Percentiles rank a stretch among this genome's conserved stretches.
These are phyloP conservation scores for Orthosia gracilis DNA, from an alignment of 2,888 invertebrate species.

Conservation along the genomic window DNA sequence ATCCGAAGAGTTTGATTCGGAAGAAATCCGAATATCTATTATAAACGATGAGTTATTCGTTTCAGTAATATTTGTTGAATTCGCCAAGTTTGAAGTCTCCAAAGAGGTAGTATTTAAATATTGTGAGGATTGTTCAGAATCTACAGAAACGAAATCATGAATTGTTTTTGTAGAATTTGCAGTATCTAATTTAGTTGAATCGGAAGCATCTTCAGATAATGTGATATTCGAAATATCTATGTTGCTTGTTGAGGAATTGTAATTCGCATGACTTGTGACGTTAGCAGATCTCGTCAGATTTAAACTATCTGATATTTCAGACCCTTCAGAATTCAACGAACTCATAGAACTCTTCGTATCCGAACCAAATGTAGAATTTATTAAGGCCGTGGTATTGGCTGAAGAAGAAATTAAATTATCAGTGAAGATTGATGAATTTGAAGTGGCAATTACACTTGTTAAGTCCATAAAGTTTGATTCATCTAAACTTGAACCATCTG, in stretches of 20 bases:
- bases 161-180: slow-evolving; percentile 18
- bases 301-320: slow-evolving; percentile 30
- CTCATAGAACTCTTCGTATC: slow-evolving; percentile 23
- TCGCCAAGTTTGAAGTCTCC: slow-evolving; percentile 21
- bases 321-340: slow-evolving; percentile 17
- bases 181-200: slow-evolving; percentile 9
- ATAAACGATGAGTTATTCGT: neutral
- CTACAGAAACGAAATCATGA: slow-evolving; percentile 5
- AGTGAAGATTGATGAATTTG: slow-evolving; percentile 14
- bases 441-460: slow-evolving; percentile 22
- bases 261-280: slow-evolving; percentile 2
- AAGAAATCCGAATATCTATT: slow-evolving; percentile 13
- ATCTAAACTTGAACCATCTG: slow-evolving; percentile 29
- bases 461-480: slow-evolving; percentile 25
- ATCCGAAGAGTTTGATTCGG: slow-evolving; percentile 21
- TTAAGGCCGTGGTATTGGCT: slow-evolving; percentile 17
- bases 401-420: slow-evolving; percentile 30
- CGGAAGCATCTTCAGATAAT: slow-evolving; percentile 19
- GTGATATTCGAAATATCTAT: slow-evolving; percentile 19
- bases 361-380: slow-evolving; percentile 33
- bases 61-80: slow-evolving; percentile 15
- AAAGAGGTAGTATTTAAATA: slow-evolving; percentile 19
- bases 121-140: slow-evolving; percentile 31
- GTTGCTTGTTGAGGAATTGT: slow-evolving; percentile 20
- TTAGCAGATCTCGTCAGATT: slow-evolving; percentile 41